Base-by-base conservation (phyloP, 2,888 invertebrate species). In the Drosophila anomelani region DNA sequence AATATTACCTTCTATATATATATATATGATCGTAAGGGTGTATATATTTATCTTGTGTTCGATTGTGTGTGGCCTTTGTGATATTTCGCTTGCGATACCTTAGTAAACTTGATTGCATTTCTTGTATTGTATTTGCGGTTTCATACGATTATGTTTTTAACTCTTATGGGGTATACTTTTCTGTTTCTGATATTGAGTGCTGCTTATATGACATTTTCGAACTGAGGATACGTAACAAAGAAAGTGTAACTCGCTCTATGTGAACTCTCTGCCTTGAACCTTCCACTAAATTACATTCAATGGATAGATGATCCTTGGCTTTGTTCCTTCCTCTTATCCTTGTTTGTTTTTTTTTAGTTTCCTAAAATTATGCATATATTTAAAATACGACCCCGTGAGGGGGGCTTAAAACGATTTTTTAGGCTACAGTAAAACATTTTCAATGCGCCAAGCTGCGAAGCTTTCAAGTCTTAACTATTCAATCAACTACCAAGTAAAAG, bases 351-450 rank as follows among this genome's bases (percentile, higher is more conserved):
- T 23, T 51, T 56, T 74, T 47, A 32, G 17, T 61, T 75, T 36
- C 56, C 60, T 75, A 75, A 74, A 68, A 51, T 69, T 34, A 41
- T 58, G 36, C 43, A 49, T 68, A 53, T 72, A 72, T 67, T 58
- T 55, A 57, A 61, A 61, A 69, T 57, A 57, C 43, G 43, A 9
- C 63, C 56, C 36, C 10, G 17, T 43, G 4, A 36, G 26, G 60
- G 44, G 51, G 44, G 55, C 71, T 75, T 85, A 77, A 82, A 86
- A 79, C 76, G 60, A 79, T 77, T 81, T 71, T 79, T 78, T 29
- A 81, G 79, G 83, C 87, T 87, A 88, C 85, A 88, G 81, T 89
- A 88, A 90, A 90, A 90, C 83, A 86, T 85, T 87, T 83, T 75
- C 55, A 81, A 80, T 81, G 77, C 77, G 77, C 76, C 51, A 66